Base-by-base conservation (phyloP, 2,888 invertebrate species). In the Cosmia pyralina region DNA sequence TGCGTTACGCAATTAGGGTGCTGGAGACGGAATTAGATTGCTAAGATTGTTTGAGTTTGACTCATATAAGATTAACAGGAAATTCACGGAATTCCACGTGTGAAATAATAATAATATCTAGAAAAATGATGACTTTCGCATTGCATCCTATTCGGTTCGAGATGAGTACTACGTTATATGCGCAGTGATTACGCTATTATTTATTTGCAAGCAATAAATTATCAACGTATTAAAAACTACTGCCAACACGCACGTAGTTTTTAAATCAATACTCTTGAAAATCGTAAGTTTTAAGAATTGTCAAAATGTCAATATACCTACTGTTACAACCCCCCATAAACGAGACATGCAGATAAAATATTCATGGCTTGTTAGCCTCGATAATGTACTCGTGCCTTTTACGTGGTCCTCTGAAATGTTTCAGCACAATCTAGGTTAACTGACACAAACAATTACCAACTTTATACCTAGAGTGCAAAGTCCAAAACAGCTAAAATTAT, bases 321-420 rank as follows among this genome's bases (percentile, higher is more conserved):
- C 57, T 74, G 41, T 72, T 69, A 71, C 69, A 79, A 66, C 62
- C 46, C 63, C 38, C 60, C 66, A 78, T 71, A 83, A 83, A 84
- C 70, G 69, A 81, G 69, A 72, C 80, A 74, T 73, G 72, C 72
- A 74, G 69, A 87, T 90, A 85, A 88, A 90, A 89, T 87, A 91
- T 91, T 90, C 85, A 91, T 86, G 85, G 86, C 75, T 83, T 86
- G 88, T 89, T 90, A 87, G 81, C 77, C 79, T 81, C 85, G 75
- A 85, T 87, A 84, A 88, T 87, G 84, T 86, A 82, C 81, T 85
- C 85, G 84, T 84, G 74, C 83, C 88, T 86, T 85, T 85, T 77
- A 83, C 75, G 75, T 75, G 69, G 79, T 74, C 71, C 84, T 75
- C 80, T 82, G 62, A 77, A 86, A 85, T 81, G 83, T 75, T 78